Conservation (phyloP, 2,888 invertebrate genomes). For the Torymus texanus region DNA sequence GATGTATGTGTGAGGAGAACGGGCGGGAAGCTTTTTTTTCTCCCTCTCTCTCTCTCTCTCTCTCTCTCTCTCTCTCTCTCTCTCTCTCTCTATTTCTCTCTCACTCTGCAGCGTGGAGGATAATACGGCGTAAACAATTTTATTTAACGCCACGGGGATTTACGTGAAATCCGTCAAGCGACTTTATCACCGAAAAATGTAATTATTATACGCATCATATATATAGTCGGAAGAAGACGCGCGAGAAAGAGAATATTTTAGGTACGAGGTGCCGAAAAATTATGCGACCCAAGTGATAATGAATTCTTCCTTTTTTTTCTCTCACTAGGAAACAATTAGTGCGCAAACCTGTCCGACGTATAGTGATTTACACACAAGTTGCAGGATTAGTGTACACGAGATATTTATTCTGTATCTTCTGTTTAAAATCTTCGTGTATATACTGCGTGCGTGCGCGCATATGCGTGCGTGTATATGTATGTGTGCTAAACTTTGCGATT, state of each 20-base stretch:
- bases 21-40: too few species aligned
- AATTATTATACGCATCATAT: background rate
- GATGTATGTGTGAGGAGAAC: too few species aligned
- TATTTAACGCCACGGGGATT: conserved; percentile 26
- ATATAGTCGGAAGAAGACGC: background rate
- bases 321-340: background rate
- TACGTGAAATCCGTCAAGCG: background rate
- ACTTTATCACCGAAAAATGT: background rate
- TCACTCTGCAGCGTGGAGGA: background rate
- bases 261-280: background rate
- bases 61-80: too few species aligned
- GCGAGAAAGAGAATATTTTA: background rate
- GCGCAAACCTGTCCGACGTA: background rate
- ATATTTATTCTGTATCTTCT: too few species aligned
- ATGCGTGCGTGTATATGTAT: too few species aligned
- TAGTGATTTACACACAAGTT: background rate
- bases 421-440: too few species aligned
- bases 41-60: too few species aligned
- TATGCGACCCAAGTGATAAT: background rate
- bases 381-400: too few species aligned
- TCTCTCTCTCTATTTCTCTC: too few species aligned
- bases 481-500: too few species aligned
- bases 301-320: conserved; percentile 11
- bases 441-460: too few species aligned
- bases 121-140: conserved; percentile 40